Evolutionary conservation across 2,888 invertebrate genomes (phyloP).

Genomic region (Erebia epiphron): DNA sequence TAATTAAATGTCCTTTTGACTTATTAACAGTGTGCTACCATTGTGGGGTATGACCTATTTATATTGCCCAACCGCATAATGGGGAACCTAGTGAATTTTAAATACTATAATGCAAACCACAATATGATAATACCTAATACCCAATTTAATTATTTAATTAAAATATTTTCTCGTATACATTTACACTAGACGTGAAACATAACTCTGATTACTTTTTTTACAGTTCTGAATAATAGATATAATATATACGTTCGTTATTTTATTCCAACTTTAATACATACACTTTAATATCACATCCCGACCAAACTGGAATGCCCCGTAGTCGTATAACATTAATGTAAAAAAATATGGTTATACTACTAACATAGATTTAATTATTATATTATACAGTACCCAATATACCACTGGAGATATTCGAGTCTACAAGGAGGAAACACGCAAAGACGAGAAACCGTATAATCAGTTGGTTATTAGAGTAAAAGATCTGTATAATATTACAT

Average conservation of each 20-base stretch:
- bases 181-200: not conserved
- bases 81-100: not conserved
- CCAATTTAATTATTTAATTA: not conserved
- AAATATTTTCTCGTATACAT: not conserved
- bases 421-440: constrained; percentile 79
- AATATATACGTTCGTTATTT: not conserved
- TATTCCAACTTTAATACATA: not conserved
- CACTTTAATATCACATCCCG: not conserved
- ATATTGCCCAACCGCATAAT: not conserved
- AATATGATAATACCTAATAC: not conserved
- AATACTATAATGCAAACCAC: not conserved
- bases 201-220: not conserved
- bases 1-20: too few species aligned
- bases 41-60: not conserved
- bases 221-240: not conserved
- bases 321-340: constrained; percentile 28
- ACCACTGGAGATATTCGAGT: constrained; percentile 83
- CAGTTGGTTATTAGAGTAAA: constrained; percentile 83
- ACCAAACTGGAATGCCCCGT: constrained; percentile 26
- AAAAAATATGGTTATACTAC: constrained; percentile 50
- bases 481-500: constrained; percentile 51
- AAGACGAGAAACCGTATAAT: constrained; percentile 83
- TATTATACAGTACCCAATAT: constrained; percentile 83
- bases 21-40: not conserved
- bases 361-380: constrained; percentile 81